Evolutionary conservation across 2,888 invertebrate genomes (phyloP).

Genomic region (Noctuana brunneofusca): DNA sequence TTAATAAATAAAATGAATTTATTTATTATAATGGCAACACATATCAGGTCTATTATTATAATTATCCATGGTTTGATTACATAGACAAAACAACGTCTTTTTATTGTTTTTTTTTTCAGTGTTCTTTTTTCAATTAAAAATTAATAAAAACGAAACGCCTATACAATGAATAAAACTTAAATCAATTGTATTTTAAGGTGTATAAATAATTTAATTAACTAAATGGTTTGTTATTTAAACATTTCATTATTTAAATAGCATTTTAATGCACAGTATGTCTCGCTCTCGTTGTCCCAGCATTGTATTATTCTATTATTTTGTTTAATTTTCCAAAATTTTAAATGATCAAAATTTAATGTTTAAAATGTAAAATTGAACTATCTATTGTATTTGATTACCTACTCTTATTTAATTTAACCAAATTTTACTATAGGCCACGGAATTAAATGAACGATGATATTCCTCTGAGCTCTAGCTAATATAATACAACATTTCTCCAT

Average conservation of each 20-base stretch:
- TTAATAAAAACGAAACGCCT: background rate
- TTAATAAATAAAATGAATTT: background rate
- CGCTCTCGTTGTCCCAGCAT: background rate
- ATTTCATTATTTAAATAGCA: background rate
- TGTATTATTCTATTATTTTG: no score
- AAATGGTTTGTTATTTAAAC: no score
- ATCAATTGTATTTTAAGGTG: background rate
- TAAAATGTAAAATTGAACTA: constrained; percentile 2
- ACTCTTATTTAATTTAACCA: background rate
- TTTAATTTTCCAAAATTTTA: no score
- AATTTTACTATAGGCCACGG: background rate
- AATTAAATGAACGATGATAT: background rate
- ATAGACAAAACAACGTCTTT: background rate
- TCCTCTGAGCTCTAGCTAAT: no score
- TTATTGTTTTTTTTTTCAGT: background rate
- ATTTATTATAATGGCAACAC: background rate
- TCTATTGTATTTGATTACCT: background rate
- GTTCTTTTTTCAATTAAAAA: background rate
- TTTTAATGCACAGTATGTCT: background rate
- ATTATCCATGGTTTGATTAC: background rate
- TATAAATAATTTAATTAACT: no score
- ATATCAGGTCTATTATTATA: background rate
- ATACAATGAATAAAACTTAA: background rate
- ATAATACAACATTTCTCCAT: no score
- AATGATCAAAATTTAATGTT: no score